Evolutionary conservation across 2,113 vertebrate species (phyloP), one percentile per base, ranked within the genome.

Genomic region (Butastur rufipennis): DNA sequence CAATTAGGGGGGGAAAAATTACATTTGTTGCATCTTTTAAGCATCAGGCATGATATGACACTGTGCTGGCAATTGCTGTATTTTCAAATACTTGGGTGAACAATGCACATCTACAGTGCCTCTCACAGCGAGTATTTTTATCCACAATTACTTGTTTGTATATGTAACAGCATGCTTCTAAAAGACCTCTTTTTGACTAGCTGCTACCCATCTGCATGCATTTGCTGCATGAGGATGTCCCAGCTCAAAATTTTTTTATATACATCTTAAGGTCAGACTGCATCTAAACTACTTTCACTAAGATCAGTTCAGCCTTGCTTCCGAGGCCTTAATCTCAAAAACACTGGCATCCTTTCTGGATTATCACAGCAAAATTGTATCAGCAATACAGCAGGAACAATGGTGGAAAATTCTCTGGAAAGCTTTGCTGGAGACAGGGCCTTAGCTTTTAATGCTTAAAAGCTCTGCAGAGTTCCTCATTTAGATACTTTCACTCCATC

Each of bases 361-460:
- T 91, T 83, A 91, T 48, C 71, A 90, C 9, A 73, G 58, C 0
- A 5, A 29, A 93, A 90, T 18, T 78, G 36, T 47, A 63, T 47
- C 79, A 82, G 72, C 58, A 29, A 50, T n/a, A 53, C 8, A 59
- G n/a, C 59, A 55, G 38, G 31, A 74, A 70, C 20, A 67, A 36
- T 1, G 50, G 73, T 63, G 50, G 59, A 87, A 91, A 63, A 68
- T 38, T 78, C 73, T 80, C 79, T 0, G 1, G 40, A 88, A 95
- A 70, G 50, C 70, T 86, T 62, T 2, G 4, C 4, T 45, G 50
- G 47, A 87, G 68, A 50, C 65, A 40, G 36, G 22, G 84, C 79
- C 72, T 84, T 86, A 72, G 61, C 59, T 81, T 61, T 58, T 96
- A 93, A 94, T 73, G 58, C 91, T 82, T 79, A 65, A 89, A 94